A percentile compares a stretch with the other conserved stretches of the same genome.
phyloP scores from a whole-genome alignment of 1,140 invertebrate species.

The Drosophila nigrodunni region DNA sequence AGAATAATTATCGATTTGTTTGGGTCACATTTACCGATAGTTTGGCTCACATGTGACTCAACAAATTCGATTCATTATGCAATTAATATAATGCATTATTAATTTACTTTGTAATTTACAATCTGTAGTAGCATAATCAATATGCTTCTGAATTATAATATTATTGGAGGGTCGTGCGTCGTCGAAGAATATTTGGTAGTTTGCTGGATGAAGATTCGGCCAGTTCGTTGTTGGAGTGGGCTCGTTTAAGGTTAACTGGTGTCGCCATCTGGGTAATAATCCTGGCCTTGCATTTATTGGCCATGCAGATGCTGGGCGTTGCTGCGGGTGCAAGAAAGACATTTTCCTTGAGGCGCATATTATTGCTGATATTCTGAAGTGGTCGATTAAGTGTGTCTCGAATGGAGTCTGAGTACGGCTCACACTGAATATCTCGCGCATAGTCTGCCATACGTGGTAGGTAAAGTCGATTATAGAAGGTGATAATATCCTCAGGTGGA shows the following conservation, averaged over 20 bases:
- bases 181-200: slow-evolving; percentile 57
- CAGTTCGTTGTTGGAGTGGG: slow-evolving; percentile 42
- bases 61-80: neutral
- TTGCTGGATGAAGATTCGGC: neutral
- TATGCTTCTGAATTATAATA: slow-evolving; percentile 33
- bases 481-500: slow-evolving; percentile 45
- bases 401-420: neutral
- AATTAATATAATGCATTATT: slow-evolving; percentile 34
- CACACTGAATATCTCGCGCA: slow-evolving; percentile 24
- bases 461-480: slow-evolving; percentile 63
- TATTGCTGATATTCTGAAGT: slow-evolving; percentile 15
- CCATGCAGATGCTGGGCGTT: slow-evolving; percentile 21
- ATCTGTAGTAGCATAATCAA: slow-evolving; percentile 32
- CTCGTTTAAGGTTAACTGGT: slow-evolving; percentile 39
- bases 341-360: slow-evolving; percentile 15
- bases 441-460: slow-evolving; percentile 44
- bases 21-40: neutral
- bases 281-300: slow-evolving; percentile 9
- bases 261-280: slow-evolving; percentile 14
- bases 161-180: slow-evolving; percentile 46
- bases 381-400: neutral
- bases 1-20: neutral
- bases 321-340: slow-evolving; percentile 17
- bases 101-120: slow-evolving; percentile 11
- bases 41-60: neutral